Conservation (phyloP, 2,888 invertebrate genomes). For the Perizoma affinitatum region DNA sequence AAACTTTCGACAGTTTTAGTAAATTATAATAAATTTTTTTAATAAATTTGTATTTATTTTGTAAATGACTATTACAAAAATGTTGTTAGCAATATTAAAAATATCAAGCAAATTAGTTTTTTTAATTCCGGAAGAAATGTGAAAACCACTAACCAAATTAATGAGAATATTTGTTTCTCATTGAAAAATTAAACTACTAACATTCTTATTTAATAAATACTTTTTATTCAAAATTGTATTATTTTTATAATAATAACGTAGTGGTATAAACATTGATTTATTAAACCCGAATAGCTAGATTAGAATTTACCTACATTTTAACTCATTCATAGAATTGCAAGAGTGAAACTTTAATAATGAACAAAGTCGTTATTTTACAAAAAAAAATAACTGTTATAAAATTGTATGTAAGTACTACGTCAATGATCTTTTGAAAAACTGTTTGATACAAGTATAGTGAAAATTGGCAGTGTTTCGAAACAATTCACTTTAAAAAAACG, state of each 20-base stretch:
- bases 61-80: no score
- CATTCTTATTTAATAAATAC: slow-evolving; percentile 76
- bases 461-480: slow-evolving; percentile 68
- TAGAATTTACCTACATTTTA: no score
- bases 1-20: no score
- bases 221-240: slow-evolving; percentile 70
- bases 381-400: not conserved
- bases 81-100: no score
- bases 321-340: slow-evolving; percentile 39
- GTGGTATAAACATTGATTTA: slow-evolving; percentile 43
- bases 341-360: not conserved
- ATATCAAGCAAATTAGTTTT: no score
- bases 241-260: slow-evolving; percentile 42
- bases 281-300: slow-evolving; percentile 29
- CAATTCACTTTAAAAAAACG: slow-evolving; percentile 37
- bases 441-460: slow-evolving; percentile 13
- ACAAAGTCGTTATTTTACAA: no score
- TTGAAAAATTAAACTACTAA: slow-evolving; percentile 54
- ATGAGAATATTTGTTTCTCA: not conserved
- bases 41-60: no score
- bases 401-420: not conserved
- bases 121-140: no score
- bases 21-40: no score
- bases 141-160: not conserved
- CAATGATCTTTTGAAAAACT: slow-evolving; percentile 11